Conservation (phyloP, 2,888 invertebrate genomes). For the Athrips mouffetella region DNA sequence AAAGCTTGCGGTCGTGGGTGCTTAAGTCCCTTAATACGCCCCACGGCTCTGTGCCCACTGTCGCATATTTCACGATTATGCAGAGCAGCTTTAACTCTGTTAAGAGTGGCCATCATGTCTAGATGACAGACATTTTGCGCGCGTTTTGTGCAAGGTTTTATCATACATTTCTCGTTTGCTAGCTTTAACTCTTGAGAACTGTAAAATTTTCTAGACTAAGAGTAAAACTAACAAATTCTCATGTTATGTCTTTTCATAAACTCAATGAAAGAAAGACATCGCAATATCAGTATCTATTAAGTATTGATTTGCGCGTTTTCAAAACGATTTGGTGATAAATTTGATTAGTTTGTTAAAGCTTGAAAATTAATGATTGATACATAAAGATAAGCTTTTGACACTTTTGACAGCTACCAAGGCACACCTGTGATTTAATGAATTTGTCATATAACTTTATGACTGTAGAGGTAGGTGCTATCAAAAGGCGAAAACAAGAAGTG, state of each 20-base stretch:
- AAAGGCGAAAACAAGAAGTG: background rate
- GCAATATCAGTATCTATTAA: too few species aligned
- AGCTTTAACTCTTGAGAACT: too few species aligned
- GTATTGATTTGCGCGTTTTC: background rate
- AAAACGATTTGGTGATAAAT: background rate
- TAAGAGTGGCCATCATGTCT: slow-evolving; percentile 35
- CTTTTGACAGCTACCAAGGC: background rate
- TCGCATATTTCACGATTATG: slow-evolving; percentile 50
- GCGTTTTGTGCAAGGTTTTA: background rate
- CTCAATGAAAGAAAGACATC: too few species aligned
- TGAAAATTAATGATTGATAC: background rate
- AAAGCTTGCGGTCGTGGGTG: too few species aligned
- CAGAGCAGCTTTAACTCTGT: slow-evolving; percentile 62
- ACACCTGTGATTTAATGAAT: too few species aligned
- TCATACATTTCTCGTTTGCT: background rate
- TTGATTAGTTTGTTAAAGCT: background rate
- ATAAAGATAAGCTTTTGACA: background rate
- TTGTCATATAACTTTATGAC: too few species aligned
- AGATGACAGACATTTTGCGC: slow-evolving; percentile 1
- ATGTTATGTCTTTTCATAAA: too few species aligned
- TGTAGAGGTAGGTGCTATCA: too few species aligned
- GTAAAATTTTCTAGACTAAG: too few species aligned
- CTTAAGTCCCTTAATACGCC: too few species aligned
- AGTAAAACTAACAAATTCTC: too few species aligned
- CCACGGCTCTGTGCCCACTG: slow-evolving; percentile 19